These are phyloP conservation scores for Brachycybe producta DNA, from an alignment of 2,888 invertebrate species.

Conservation along the genomic window DNA sequence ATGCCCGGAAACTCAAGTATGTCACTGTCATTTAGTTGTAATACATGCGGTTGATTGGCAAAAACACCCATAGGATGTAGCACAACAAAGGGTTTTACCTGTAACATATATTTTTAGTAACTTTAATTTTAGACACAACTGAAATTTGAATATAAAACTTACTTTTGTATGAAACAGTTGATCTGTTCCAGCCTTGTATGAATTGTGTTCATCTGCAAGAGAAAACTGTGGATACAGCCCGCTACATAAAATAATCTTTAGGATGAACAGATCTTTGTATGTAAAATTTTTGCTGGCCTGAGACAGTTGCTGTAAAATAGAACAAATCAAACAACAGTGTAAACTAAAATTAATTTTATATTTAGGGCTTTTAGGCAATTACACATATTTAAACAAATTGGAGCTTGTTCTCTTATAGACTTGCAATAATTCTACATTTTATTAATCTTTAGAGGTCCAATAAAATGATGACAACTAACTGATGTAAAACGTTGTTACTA, in stretches of 20 bases:
- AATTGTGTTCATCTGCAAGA: conserved; percentile 86
- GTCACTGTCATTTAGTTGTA: conserved; percentile 64
- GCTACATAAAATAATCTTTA: conserved; percentile 72
- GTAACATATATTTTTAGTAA: conserved; percentile 26
- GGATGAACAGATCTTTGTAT: conserved; percentile 51
- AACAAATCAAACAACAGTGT: no score
- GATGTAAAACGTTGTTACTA: no score
- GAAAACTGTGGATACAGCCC: conserved; percentile 93
- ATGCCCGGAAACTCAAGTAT: conserved; percentile 47
- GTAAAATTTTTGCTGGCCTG: conserved; percentile 49
- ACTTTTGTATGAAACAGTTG: conserved; percentile 35
- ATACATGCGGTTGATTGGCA: conserved; percentile 60
- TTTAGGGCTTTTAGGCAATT: no score
- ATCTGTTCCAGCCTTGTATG: conserved; percentile 54
- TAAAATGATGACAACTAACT: no score
- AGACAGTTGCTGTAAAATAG: conserved; percentile 39
- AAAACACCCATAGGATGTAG: conserved; percentile 84
- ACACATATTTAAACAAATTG: no score
- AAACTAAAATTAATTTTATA: no score
- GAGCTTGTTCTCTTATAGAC: no score
- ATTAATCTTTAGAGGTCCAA: no score
- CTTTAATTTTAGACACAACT: neutral
- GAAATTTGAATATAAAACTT: conserved; percentile 1
- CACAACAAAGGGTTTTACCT: conserved; percentile 77
- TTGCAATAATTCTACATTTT: no score